phyloP scores from a whole-genome alignment of 2,888 invertebrate species.

The Byasa hedistus region DNA sequence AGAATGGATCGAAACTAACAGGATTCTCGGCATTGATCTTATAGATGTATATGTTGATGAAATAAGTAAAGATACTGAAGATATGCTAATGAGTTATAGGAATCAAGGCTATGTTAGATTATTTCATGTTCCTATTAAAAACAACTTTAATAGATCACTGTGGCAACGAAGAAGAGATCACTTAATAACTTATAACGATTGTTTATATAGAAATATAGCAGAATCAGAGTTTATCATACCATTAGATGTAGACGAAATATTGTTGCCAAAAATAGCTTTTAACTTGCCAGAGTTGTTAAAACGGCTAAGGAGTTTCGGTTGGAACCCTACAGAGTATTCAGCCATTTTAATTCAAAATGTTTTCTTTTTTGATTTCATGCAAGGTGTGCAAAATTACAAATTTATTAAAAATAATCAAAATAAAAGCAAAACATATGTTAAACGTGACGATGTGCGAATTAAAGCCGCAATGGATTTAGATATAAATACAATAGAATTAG shows the following conservation, averaged over 20 bases:
- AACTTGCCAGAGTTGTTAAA: constrained; percentile 81
- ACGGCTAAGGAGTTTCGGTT: constrained; percentile 64
- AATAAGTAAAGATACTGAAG: constrained; percentile 75
- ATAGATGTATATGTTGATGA: constrained; percentile 84
- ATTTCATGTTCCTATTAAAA: constrained; percentile 76
- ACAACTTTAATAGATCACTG: constrained; percentile 57
- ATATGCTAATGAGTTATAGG: constrained; percentile 80
- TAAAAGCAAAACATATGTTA: constrained; percentile 58
- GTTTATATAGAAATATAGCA: constrained; percentile 85
- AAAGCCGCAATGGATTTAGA: constrained; percentile 32
- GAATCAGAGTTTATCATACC: constrained; percentile 83
- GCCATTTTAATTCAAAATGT: constrained; percentile 84
- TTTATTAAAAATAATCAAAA: constrained; percentile 40
- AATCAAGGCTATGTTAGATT: constrained; percentile 69
- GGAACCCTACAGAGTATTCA: constrained; percentile 72
- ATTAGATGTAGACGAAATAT: constrained; percentile 86
- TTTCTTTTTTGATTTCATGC: constrained; percentile 83
- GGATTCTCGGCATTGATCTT: constrained; percentile 83
- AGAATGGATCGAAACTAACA: constrained; percentile 86
- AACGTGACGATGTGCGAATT: constrained; percentile 70
- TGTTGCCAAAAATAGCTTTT: constrained; percentile 81
- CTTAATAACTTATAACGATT: constrained; percentile 88
- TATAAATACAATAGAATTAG: constrained; percentile 57
- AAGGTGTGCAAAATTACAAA: constrained; percentile 50
- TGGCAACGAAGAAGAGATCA: constrained; percentile 87